A percentile compares a stretch with the other conserved stretches of the same genome.
Evolutionary conservation across 2,113 vertebrate genomes (phyloP).

Genomic region (Triplophysa siluroides): DNA sequence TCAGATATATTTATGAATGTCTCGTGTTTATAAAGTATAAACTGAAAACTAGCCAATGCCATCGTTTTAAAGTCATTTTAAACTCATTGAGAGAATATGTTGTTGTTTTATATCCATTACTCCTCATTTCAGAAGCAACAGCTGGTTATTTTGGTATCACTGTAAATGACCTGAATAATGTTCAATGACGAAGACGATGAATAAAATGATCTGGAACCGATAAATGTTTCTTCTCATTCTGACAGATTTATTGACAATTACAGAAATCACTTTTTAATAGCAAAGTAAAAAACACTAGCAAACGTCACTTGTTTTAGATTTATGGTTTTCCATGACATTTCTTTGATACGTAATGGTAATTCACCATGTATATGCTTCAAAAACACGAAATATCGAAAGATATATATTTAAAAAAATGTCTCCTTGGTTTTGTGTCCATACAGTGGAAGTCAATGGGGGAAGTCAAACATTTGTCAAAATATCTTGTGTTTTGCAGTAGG

Average conservation of each 20-base stretch:
- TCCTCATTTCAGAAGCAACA: conserved; percentile 56
- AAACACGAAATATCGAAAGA: too few relatives aligned
- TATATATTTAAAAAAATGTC: too few relatives aligned
- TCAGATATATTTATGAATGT: conserved; percentile 66
- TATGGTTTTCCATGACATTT: too few relatives aligned
- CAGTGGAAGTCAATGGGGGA: too few relatives aligned
- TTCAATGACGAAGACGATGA: conserved; percentile 65
- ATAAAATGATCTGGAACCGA: conserved; percentile 70
- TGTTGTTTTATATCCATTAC: conserved; percentile 70
- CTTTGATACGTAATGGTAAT: too few relatives aligned
- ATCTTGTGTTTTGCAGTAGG: too few relatives aligned
- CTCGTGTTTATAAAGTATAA: conserved; percentile 70
- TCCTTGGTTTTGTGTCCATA: too few relatives aligned
- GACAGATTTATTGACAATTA: not conserved
- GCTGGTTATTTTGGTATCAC: conserved; percentile 63
- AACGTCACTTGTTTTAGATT: too few relatives aligned
- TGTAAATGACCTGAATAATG: conserved; percentile 57
- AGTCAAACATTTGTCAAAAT: too few relatives aligned
- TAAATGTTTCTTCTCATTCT: conserved; percentile 26
- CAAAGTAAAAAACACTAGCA: not conserved
- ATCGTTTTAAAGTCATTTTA: conserved; percentile 69
- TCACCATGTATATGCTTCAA: too few relatives aligned
- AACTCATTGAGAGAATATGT: conserved; percentile 60
- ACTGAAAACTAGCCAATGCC: conserved; percentile 63
- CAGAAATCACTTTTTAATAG: too few relatives aligned